phyloP scores from a whole-genome alignment of 2,797 vertebrate genomes.

The Phrynocephalus vlangalii region DNA sequence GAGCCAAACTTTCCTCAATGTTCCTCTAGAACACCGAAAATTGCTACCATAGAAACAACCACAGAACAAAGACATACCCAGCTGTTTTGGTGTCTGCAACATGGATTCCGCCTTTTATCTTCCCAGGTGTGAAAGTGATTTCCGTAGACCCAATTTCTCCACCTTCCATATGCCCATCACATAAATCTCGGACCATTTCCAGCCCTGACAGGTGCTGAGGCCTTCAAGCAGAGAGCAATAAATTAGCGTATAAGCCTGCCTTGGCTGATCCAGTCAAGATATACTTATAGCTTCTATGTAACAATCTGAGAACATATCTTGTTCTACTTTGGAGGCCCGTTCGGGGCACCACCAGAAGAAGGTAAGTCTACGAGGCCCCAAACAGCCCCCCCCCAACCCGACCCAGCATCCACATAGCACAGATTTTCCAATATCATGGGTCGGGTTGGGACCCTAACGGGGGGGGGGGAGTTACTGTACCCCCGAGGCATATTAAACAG shows the following conservation, averaged over 20 bases:
- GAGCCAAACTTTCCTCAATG: background rate
- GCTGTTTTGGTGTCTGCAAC: conserved; percentile 93
- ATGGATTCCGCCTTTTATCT: conserved; percentile 88
- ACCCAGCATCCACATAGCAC: no score
- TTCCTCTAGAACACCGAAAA: background rate
- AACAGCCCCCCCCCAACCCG: no score
- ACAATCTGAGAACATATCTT: background rate
- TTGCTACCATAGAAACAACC: background rate
- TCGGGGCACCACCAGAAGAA: no score
- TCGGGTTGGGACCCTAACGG: no score
- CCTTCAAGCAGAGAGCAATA: conserved; percentile 76
- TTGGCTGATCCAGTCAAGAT: background rate
- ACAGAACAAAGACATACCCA: conserved; percentile 82
- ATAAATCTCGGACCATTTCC: conserved; percentile 90
- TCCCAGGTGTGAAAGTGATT: conserved; percentile 87
- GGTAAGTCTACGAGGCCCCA: background rate
- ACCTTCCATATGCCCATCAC: conserved; percentile 88
- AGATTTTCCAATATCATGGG: no score
- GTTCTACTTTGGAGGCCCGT: background rate
- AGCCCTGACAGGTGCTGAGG: conserved; percentile 95
- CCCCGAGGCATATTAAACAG: background rate
- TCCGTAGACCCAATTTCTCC: conserved; percentile 91
- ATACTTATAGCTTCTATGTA: background rate
- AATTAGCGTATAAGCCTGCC: conserved; percentile 44
- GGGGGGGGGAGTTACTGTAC: background rate